Evolutionary conservation across 2,797 vertebrate genomes (phyloP), one percentile per base, ranked within the genome.

Genomic region (Distichodus sexfasciatus): DNA sequence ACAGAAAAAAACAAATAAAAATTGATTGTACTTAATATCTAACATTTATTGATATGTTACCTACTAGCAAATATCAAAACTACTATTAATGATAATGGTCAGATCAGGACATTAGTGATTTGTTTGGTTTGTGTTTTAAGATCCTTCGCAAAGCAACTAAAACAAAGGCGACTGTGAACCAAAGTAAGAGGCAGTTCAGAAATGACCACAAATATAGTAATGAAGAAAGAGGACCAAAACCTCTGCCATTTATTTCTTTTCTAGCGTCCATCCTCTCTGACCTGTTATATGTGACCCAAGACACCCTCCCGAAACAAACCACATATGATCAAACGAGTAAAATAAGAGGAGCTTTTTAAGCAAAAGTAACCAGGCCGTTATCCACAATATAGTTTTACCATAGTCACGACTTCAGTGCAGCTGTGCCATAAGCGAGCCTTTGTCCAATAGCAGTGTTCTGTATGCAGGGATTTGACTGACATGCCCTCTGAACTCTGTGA

Each of bases 401-500:
- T 65, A 62, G 44, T 66, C 61, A 61, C 69, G 75, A 69, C 76
- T 82, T 85, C 81, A 81, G 77, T 76, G 84, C 79, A 75, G 76
- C 57, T 3, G 48, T 38, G 17, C 51, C 35, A 33, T 6, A 38
- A n/a, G 47, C 43, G 76, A 66, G 66, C 31, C 23, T 51, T 55
- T 65, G 23, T 29, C 31, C 11, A 14, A 40, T 35, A 46, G 17
- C 7, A 1, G 9, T 47, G 38, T 15, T n/a, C 5, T 15, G 24
- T 47, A 43, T 44, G 68, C 31, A 58, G 78, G 66, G 69, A 74
- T 76, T 80, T 77, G 65, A 58, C 9, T 80, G 71, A 76, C 71
- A 8, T 44, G 57, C 24, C 48, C 54, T 66, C 44, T 15, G 41
- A 23, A 21, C 21, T 33, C 33, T 28, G 51, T 14, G 62, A 57